phyloP scores from a whole-genome alignment of 2,113 vertebrate genomes.

The Coturnix japonica region DNA sequence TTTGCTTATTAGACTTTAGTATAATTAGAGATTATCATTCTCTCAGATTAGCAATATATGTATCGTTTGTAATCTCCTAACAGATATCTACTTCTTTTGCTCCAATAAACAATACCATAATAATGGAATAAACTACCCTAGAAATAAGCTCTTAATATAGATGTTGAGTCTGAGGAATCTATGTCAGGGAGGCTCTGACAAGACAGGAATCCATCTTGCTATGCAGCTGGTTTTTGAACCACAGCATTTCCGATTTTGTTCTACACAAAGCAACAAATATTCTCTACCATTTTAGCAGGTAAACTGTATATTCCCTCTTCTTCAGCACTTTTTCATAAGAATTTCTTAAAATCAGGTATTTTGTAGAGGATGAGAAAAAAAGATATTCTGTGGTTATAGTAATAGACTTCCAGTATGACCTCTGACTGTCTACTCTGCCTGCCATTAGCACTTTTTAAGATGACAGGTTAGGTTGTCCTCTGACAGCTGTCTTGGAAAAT shows the following conservation, averaged over 20 bases:
- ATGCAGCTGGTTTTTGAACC: neutral
- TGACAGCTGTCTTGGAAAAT: neutral
- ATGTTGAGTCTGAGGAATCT: neutral
- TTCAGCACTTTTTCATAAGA: neutral
- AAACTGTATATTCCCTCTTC: neutral
- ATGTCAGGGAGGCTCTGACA: neutral
- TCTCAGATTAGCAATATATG: neutral
- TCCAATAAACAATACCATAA: neutral
- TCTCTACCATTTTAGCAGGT: neutral
- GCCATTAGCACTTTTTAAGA: neutral
- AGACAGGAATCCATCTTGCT: neutral
- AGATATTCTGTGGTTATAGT: neutral
- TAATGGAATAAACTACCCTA: neutral
- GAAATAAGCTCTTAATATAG: neutral
- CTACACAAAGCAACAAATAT: neutral
- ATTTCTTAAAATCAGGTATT: neutral
- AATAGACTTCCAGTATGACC: neutral
- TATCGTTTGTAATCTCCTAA: neutral
- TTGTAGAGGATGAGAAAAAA: neutral
- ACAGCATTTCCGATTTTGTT: neutral
- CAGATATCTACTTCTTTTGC: neutral
- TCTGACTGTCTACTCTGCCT: neutral
- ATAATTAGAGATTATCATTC: neutral
- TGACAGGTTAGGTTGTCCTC: neutral
- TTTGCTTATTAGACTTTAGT: neutral